Evolutionary conservation across 2,113 vertebrate genomes (phyloP).

Genomic region (Larimichthys polyactis): DNA sequence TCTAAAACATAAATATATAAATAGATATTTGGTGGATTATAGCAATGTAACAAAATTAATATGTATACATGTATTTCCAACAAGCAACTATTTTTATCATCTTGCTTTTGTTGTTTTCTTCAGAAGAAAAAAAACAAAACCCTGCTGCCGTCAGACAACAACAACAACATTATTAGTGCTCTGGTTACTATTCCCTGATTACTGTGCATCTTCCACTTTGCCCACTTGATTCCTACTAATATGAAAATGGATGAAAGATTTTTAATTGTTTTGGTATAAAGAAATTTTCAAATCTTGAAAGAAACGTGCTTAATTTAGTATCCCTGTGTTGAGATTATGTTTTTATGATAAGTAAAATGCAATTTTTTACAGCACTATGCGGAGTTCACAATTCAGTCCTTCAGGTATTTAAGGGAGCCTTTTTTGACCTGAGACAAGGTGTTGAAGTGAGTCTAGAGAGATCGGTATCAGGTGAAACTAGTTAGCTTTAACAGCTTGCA

Average conservation of each 20-base stretch:
- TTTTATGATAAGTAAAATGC: not conserved
- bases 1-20: too few species aligned
- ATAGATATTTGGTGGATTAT: too few species aligned
- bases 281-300: too few species aligned
- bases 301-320: not conserved
- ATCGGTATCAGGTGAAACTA: constrained; percentile 38
- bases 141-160: not conserved
- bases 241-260: not conserved
- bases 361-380: not conserved
- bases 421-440: not conserved
- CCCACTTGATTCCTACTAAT: not conserved
- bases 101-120: too few species aligned
- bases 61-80: too few species aligned
- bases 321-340: not conserved
- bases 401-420: not conserved
- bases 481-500: not conserved
- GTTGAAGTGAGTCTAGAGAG: constrained; percentile 19
- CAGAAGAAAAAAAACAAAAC: too few species aligned
- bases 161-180: not conserved
- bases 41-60: too few species aligned
- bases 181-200: not conserved
- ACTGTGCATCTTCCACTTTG: not conserved
- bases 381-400: not conserved
- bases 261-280: not conserved
- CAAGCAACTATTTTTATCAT: too few species aligned